Evolutionary conservation across 2,113 vertebrate species (phyloP).

Genomic region (Oceanodroma tethys): DNA sequence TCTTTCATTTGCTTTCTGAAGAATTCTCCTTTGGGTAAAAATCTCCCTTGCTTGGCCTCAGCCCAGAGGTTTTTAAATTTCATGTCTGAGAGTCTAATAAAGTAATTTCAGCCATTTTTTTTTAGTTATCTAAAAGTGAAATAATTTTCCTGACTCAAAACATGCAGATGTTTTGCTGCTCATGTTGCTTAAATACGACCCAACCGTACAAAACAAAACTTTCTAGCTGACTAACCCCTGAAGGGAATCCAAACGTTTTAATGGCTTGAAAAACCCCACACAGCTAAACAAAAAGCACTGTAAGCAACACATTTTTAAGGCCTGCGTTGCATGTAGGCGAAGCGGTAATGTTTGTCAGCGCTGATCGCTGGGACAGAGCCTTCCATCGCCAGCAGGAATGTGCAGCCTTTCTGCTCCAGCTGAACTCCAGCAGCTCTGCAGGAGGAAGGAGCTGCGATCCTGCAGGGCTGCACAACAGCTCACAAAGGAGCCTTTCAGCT

Average conservation of each 20-base stretch:
- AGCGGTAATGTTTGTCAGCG: not conserved
- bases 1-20: conserved; percentile 28
- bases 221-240: conserved; percentile 18
- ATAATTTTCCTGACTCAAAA: conserved; percentile 16
- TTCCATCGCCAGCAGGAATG: not conserved
- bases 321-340: not conserved
- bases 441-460: not conserved
- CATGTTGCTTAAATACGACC: not conserved
- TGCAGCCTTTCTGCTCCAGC: not conserved
- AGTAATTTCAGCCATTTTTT: not conserved
- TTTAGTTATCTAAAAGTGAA: not conserved
- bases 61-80: conserved; percentile 23
- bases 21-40: conserved; percentile 36
- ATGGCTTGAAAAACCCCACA: not conserved
- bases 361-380: not conserved
- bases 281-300: conserved; percentile 6
- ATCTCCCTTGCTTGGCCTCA: conserved; percentile 22
- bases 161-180: not conserved
- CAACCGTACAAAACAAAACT: not conserved
- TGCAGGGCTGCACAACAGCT: not conserved
- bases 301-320: not conserved
- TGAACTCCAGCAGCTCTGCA: not conserved
- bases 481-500: conserved; percentile 47
- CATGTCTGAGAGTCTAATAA: conserved; percentile 15
- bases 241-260: conserved; percentile 18